Evolutionary conservation across 2,888 invertebrate species (phyloP).

Genomic region (Andrena dorsata): DNA sequence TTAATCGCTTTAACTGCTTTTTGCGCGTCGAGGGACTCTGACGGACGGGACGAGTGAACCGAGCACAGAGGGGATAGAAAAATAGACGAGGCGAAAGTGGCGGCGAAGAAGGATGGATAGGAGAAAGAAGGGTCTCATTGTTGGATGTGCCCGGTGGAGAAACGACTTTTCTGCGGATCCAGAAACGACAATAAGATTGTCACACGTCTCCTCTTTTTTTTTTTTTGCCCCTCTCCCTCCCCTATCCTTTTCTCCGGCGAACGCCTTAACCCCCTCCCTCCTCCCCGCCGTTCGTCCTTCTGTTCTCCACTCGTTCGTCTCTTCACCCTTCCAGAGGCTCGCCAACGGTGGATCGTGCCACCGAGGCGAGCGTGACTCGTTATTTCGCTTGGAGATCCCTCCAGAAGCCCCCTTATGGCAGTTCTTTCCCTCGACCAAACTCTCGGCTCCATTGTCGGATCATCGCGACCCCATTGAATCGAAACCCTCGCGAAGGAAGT

Average conservation of each 20-base stretch:
- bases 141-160: constrained; percentile 61
- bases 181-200: constrained; percentile 76
- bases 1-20: constrained; percentile 77
- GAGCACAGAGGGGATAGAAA: constrained; percentile 60
- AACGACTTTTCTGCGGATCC: constrained; percentile 69
- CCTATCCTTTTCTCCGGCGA: constrained; percentile 18
- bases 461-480: constrained; percentile 77
- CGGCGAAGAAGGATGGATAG: constrained; percentile 43
- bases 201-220: constrained; percentile 70
- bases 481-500: constrained; percentile 71
- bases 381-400: constrained; percentile 69
- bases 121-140: constrained; percentile 58
- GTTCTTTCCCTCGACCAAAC: constrained; percentile 70
- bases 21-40: constrained; percentile 65
- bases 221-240: constrained; percentile 6
- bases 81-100: constrained; percentile 61
- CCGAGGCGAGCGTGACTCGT: constrained; percentile 71
- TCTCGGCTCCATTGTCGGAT: constrained; percentile 74
- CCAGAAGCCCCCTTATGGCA: constrained; percentile 63
- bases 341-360: constrained; percentile 60
- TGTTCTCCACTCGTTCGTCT: constrained; percentile 15
- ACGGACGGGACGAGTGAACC: constrained; percentile 60
- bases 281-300: constrained; percentile 26
- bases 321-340: constrained; percentile 48
- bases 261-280: constrained; percentile 10